Evolutionary conservation across 2,113 vertebrate genomes (phyloP).

Genomic region (Microcebus jonahi): DNA sequence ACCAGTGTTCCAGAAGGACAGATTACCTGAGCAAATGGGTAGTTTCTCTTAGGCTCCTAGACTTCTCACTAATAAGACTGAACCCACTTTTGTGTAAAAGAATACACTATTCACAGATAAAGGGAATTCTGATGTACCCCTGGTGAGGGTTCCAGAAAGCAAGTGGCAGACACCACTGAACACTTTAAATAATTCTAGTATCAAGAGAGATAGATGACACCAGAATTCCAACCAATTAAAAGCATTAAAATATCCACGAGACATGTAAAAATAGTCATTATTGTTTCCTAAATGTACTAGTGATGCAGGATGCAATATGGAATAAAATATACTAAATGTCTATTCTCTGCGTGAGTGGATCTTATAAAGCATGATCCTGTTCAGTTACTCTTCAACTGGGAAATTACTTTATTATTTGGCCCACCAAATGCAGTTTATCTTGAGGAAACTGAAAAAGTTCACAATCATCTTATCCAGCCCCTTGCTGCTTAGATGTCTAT

Average conservation of each 20-base stretch:
- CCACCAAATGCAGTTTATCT: neutral
- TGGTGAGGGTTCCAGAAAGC: neutral
- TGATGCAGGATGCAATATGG: neutral
- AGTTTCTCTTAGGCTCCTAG: neutral
- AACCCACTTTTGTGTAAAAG: constrained; percentile 16
- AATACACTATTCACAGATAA: constrained; percentile 32
- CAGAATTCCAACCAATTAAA: constrained; percentile 33
- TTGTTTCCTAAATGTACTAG: neutral
- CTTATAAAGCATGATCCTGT: neutral
- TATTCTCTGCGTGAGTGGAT: neutral
- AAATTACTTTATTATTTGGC: neutral
- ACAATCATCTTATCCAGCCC: neutral
- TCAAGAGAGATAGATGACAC: neutral
- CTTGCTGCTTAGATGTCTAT: neutral
- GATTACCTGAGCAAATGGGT: constrained; percentile 49
- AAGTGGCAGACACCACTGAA: neutral
- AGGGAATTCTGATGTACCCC: neutral
- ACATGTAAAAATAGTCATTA: neutral
- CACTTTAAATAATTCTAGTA: neutral
- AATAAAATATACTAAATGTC: neutral
- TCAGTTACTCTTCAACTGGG: neutral
- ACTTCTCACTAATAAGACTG: neutral
- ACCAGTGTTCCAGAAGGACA: constrained; percentile 54
- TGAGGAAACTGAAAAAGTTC: neutral
- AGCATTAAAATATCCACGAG: neutral